Evolutionary conservation across 2,888 invertebrate genomes (phyloP).

Genomic region (Coenonympha glycerion): DNA sequence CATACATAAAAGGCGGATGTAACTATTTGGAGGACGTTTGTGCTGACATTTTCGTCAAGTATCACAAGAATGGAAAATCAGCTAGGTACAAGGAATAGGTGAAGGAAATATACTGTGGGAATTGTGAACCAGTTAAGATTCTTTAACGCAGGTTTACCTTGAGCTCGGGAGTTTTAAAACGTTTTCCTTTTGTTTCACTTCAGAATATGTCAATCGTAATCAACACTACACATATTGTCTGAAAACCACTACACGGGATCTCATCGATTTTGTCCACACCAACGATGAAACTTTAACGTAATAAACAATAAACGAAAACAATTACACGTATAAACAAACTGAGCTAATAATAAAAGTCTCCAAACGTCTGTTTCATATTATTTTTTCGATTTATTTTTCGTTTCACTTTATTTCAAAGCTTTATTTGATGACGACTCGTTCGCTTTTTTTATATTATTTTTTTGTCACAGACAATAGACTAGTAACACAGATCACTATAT

Average conservation of each 20-base stretch:
- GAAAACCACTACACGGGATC: conserved; percentile 47
- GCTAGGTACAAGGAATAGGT: conserved; percentile 1
- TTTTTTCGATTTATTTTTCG: conserved; percentile 40
- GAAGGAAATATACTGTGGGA: conserved; percentile 16
- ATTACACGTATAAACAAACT: conserved; percentile 37
- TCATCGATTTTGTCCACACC: conserved; percentile 48
- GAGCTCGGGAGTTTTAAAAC: conserved; percentile 31
- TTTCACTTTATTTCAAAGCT: too few relatives aligned
- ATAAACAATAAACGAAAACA: conserved; percentile 36
- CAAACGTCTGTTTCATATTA: conserved; percentile 28
- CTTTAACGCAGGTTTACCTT: conserved; percentile 43
- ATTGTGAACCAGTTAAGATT: conserved; percentile 6
- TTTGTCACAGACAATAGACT: conserved; percentile 1
- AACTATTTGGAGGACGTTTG: conserved; percentile 56
- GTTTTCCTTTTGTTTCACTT: conserved; percentile 63
- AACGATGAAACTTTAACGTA: conserved; percentile 39
- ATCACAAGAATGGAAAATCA: not conserved
- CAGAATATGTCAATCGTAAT: conserved; percentile 68
- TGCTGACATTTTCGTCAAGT: conserved; percentile 62
- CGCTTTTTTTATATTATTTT: conserved; percentile 24
- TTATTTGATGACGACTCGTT: conserved; percentile 30
- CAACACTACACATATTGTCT: conserved; percentile 69
- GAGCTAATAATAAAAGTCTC: conserved; percentile 32
- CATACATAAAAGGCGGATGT: conserved; percentile 38
- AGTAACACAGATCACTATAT: not conserved